Evolutionary conservation across 2,888 invertebrate genomes (phyloP).

Genomic region (Eudemis profundana): DNA sequence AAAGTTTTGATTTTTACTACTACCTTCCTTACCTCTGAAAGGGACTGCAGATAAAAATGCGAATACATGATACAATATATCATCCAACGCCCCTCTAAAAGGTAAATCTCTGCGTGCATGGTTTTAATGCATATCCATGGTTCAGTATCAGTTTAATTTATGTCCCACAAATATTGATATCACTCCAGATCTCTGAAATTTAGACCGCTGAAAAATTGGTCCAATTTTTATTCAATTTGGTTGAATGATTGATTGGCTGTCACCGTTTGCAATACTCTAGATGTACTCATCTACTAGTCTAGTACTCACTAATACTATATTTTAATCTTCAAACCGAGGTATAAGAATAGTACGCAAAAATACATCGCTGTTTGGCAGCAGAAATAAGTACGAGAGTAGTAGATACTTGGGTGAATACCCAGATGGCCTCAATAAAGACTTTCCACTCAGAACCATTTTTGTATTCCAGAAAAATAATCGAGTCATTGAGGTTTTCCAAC

Average conservation of each 20-base stretch:
- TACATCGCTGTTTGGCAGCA: no score
- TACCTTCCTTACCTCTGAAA: conserved; percentile 22
- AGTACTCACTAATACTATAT: no score
- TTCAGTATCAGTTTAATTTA: conserved; percentile 40
- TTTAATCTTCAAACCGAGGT: no score
- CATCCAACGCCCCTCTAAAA: conserved; percentile 19
- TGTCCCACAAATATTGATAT: conserved; percentile 34
- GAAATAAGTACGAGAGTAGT: no score
- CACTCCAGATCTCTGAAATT: neutral
- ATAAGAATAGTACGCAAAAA: no score
- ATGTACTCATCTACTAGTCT: no score
- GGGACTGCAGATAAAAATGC: conserved; percentile 23
- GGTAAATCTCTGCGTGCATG: conserved; percentile 30
- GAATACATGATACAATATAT: conserved; percentile 14
- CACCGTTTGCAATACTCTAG: neutral
- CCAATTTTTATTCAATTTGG: neutral
- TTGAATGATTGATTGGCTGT: neutral
- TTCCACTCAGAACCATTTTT: no score
- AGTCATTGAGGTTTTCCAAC: neutral
- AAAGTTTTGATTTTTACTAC: conserved; percentile 18
- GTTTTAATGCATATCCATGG: conserved; percentile 23
- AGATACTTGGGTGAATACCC: no score
- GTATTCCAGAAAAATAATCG: neutral
- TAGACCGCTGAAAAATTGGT: neutral
- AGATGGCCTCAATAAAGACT: no score